phyloP scores from a whole-genome alignment of 2,888 invertebrate genomes.

The Dimorphilus gyrociliatus region DNA sequence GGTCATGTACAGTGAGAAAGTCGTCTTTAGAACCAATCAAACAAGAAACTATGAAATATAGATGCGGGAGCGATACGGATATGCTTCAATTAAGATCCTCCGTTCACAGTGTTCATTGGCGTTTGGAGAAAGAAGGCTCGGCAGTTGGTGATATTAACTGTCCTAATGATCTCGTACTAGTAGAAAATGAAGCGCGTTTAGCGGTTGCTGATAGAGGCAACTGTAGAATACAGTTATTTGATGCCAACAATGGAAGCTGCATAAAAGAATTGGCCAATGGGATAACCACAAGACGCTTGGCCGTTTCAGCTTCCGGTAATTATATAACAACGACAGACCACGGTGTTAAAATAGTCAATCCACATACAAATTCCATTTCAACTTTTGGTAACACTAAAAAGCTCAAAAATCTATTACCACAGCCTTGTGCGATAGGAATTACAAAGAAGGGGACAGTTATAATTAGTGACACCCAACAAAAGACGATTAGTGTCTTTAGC shows the following conservation, averaged over 20 bases:
- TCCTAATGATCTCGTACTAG: slow-evolving; percentile 23
- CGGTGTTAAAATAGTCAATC: slow-evolving; percentile 19
- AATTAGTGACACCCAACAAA: slow-evolving; percentile 19
- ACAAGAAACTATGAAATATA: no score
- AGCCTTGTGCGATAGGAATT: slow-evolving; percentile 24
- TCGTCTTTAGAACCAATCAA: no score
- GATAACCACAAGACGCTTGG: slow-evolving; percentile 19
- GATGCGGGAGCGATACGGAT: no score
- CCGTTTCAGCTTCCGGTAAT: slow-evolving; percentile 17
- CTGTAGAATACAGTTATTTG: slow-evolving; percentile 19
- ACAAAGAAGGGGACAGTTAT: slow-evolving; percentile 18
- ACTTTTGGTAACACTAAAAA: slow-evolving; percentile 8
- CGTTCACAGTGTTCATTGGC: no score
- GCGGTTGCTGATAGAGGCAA: slow-evolving; percentile 26
- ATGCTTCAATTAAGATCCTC: no score
- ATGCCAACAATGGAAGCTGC: slow-evolving; percentile 12
- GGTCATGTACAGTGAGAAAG: no score
- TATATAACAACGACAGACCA: slow-evolving; percentile 22
- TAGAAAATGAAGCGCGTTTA: slow-evolving; percentile 14
- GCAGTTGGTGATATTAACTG: slow-evolving; percentile 10
- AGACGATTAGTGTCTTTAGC: slow-evolving; percentile 18
- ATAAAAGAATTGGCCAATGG: no score
- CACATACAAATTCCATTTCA: slow-evolving; percentile 12
- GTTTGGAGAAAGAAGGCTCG: slow-evolving; percentile 4
- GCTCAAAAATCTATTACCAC: slow-evolving; percentile 18